These are phyloP conservation scores for Barbus barbus DNA, from an alignment of 2,113 vertebrate genomes.

Conservation along the genomic window DNA sequence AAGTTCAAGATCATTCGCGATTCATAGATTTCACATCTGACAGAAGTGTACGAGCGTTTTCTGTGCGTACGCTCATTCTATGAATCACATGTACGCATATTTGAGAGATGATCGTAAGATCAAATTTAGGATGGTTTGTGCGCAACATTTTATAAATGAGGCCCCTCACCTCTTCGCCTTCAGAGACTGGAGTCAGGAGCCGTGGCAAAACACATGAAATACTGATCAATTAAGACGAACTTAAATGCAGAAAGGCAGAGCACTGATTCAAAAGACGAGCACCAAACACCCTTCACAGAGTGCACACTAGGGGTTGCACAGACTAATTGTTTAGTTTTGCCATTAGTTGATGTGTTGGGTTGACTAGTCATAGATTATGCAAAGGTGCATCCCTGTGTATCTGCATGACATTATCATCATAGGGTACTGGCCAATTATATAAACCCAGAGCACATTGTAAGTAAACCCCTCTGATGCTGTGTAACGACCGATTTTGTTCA, in stretches of 20 bases:
- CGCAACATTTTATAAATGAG: no score
- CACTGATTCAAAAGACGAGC: slow-evolving; percentile 30
- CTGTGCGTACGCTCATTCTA: no score
- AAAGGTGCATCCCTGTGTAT: not conserved
- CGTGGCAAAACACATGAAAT: not conserved
- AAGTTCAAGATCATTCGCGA: no score
- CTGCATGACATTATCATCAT: slow-evolving; percentile 1
- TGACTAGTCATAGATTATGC: not conserved
- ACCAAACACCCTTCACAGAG: not conserved
- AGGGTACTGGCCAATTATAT: not conserved
- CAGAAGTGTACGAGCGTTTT: no score
- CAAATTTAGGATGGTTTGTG: no score
- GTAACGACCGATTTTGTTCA: not conserved
- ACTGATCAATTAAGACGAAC: slow-evolving; percentile 69
- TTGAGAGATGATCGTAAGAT: no score
- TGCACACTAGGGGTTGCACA: not conserved
- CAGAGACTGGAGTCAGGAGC: slow-evolving; percentile 12
- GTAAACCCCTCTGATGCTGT: not conserved
- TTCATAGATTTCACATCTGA: no score
- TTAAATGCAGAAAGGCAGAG: slow-evolving; percentile 79
- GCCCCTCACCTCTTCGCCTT: not conserved
- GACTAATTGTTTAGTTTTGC: not conserved
- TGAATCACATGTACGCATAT: no score
- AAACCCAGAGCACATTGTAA: not conserved
- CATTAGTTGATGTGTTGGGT: not conserved